These are phyloP conservation scores for Acipenser transmontanus DNA, from an alignment of 2,797 vertebrate genomes.

Conservation along the genomic window DNA sequence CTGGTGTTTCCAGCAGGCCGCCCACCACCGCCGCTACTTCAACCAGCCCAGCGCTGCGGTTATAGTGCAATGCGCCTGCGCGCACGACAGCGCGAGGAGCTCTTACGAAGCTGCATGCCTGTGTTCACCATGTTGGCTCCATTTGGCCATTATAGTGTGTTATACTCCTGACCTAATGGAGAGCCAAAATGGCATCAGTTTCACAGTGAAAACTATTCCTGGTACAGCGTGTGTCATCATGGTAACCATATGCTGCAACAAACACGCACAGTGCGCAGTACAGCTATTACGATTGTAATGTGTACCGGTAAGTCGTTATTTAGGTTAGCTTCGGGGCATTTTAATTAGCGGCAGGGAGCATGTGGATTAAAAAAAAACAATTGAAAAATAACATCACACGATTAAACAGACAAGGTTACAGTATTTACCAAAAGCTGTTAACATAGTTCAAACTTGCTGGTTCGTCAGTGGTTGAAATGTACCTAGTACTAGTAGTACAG, in stretches of 20 bases:
- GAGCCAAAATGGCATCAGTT: conserved; percentile 13
- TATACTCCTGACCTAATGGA: not conserved
- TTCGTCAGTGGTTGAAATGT: too few relatives aligned
- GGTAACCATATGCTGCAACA: conserved; percentile 7
- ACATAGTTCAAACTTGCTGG: too few relatives aligned
- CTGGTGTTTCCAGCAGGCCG: conserved; percentile 47
- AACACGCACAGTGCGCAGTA: not conserved
- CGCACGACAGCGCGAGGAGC: conserved; percentile 40
- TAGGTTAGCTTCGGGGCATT: too few relatives aligned
- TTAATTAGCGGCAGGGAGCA: too few relatives aligned
- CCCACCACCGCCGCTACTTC: conserved; percentile 34
- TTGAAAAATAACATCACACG: too few relatives aligned
- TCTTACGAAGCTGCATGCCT: not conserved
- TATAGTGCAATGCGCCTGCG: conserved; percentile 47
- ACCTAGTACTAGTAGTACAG: too few relatives aligned
- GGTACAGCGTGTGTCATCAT: conserved; percentile 3
- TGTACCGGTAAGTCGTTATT: too few relatives aligned
- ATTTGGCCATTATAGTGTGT: not conserved
- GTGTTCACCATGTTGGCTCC: conserved; percentile 9
- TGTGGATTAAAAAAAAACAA: too few relatives aligned
- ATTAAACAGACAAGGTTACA: too few relatives aligned
- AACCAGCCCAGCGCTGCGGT: conserved; percentile 35
- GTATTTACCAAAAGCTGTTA: too few relatives aligned
- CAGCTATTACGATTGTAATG: too few relatives aligned
- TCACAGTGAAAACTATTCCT: not conserved